phyloP scores from a whole-genome alignment of 2,113 vertebrate genomes.

The Tragelaphus buxtoni region DNA sequence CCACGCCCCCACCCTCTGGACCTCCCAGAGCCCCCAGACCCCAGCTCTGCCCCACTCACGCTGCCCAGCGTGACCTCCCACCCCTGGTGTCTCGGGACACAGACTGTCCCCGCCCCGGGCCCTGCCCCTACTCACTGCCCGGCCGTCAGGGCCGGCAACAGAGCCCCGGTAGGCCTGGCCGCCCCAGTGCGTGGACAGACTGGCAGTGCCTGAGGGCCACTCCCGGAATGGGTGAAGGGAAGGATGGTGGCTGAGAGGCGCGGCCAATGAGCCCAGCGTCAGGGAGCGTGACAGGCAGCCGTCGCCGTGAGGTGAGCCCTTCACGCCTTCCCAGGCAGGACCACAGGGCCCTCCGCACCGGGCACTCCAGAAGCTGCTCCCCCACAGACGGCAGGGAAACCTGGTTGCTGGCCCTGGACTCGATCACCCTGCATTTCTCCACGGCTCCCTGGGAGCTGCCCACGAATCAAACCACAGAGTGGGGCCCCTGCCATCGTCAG shows the following conservation, averaged over 20 bases:
- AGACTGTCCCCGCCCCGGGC: no score
- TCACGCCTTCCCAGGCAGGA: not conserved
- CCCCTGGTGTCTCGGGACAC: no score
- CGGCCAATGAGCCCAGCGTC: no score
- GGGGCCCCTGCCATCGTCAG: not conserved
- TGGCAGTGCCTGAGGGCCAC: not conserved
- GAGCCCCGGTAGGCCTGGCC: not conserved
- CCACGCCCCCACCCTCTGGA: rapidly evolving
- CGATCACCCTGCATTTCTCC: not conserved
- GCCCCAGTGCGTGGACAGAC: not conserved
- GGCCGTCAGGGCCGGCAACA: rapidly evolving
- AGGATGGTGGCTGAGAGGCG: rapidly evolving
- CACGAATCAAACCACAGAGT: rapidly evolving
- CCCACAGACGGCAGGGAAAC: not conserved
- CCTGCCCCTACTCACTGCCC: not conserved
- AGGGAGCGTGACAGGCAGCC: no score
- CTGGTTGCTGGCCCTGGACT: not conserved
- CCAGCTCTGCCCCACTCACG: rapidly evolving
- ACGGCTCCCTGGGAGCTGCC: not conserved
- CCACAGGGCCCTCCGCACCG: not conserved
- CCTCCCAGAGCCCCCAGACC: not conserved
- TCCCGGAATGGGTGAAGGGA: rapidly evolving
- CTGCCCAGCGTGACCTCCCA: not conserved
- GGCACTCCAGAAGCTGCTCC: not conserved
- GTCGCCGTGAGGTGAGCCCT: rapidly evolving